Evolutionary conservation across 2,888 invertebrate genomes (phyloP).

Genomic region (Athalia rosae): DNA sequence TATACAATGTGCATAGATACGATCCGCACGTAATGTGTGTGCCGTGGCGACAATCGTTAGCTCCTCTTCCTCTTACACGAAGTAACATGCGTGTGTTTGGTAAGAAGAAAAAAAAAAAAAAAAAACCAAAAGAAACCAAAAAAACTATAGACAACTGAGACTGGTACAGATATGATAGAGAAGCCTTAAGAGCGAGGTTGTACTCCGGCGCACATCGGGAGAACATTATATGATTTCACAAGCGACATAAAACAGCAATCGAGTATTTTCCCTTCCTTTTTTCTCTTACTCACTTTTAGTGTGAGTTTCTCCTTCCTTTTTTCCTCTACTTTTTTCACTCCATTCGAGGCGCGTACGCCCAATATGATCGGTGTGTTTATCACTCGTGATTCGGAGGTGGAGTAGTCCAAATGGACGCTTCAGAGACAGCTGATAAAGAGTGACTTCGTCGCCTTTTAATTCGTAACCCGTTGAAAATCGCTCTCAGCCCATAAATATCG

Average conservation of each 20-base stretch:
- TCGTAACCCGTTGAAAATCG: background rate
- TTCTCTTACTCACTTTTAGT: slow-evolving; percentile 1
- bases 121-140: background rate
- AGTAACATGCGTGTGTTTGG: no score
- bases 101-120: background rate
- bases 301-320: background rate
- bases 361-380: background rate
- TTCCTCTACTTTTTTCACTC: background rate
- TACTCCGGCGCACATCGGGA: slow-evolving; percentile 5
- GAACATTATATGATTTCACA: slow-evolving; percentile 33
- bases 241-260: slow-evolving; percentile 28
- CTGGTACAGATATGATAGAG: slow-evolving; percentile 14
- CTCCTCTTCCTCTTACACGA: no score
- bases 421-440: background rate
- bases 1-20: background rate
- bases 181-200: slow-evolving; percentile 18
- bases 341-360: background rate
- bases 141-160: background rate
- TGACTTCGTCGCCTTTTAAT: background rate
- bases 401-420: background rate
- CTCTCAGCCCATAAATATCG: background rate
- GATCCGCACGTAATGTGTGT: no score
- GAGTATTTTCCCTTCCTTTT: background rate
- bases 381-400: no score
- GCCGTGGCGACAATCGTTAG: no score